Conservation (phyloP, 2,113 vertebrate species). For the Urocolius indicus region DNA sequence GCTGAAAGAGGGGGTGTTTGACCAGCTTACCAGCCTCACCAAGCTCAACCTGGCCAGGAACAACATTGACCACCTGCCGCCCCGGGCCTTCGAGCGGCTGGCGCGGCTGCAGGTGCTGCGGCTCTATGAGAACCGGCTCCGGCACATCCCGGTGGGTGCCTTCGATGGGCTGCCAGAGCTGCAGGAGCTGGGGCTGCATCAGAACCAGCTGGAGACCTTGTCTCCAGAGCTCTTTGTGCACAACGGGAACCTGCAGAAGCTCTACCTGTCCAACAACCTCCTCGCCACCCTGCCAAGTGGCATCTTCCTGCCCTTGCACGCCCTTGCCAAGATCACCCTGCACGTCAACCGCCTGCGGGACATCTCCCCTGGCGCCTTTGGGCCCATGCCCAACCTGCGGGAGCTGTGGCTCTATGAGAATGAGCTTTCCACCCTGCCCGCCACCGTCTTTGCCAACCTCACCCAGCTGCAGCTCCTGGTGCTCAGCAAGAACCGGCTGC, state of each 20-base stretch:
- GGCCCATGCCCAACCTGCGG: slow-evolving; percentile 78
- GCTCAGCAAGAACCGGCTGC: slow-evolving; percentile 88
- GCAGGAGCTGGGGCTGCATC: slow-evolving; percentile 85
- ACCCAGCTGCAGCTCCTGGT: slow-evolving; percentile 83
- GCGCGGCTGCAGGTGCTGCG: slow-evolving; percentile 80
- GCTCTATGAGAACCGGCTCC: slow-evolving; percentile 85
- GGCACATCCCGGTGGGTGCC: slow-evolving; percentile 75
- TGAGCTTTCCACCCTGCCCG: slow-evolving; percentile 79
- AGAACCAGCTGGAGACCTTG: slow-evolving; percentile 84
- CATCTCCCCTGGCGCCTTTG: slow-evolving; percentile 81
- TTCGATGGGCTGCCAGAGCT: slow-evolving; percentile 80
- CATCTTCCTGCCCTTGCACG: slow-evolving; percentile 82
- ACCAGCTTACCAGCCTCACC: slow-evolving; percentile 78
- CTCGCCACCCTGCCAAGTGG: slow-evolving; percentile 81
- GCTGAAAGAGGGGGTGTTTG: slow-evolving; percentile 80
- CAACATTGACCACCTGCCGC: slow-evolving; percentile 75
- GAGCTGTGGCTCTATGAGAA: slow-evolving; percentile 94
- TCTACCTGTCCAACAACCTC: slow-evolving; percentile 89
- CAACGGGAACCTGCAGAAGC: slow-evolving; percentile 82
- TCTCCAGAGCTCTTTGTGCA: slow-evolving; percentile 81
- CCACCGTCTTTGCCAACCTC: slow-evolving; percentile 84
- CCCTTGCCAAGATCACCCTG: slow-evolving; percentile 85
- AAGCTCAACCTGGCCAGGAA: slow-evolving; percentile 86
- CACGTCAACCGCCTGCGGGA: slow-evolving; percentile 84
- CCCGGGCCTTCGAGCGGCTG: slow-evolving; percentile 81